Conservation (phyloP, 2,113 vertebrate genomes). For the Hepsetus odoe region DNA sequence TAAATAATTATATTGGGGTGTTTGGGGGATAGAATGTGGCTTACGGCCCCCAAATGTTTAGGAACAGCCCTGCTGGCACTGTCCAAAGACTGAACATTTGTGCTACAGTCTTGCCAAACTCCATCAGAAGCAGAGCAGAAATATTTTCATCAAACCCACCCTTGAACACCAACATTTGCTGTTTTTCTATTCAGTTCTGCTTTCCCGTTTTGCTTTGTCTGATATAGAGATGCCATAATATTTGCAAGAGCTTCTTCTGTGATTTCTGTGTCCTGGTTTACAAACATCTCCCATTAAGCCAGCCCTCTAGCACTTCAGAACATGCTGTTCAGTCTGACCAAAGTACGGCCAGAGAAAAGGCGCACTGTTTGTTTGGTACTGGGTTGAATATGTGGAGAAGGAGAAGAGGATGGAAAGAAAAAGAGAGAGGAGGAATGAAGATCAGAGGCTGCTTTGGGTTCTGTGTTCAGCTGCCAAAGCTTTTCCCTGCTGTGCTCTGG, state of each 20-base stretch:
- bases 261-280: background rate
- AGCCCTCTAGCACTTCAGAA: background rate
- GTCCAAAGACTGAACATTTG: background rate
- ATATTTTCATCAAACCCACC: background rate
- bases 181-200: background rate
- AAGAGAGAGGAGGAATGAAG: background rate
- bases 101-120: background rate
- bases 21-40: background rate
- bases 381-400: background rate
- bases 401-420: background rate
- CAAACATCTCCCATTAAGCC: background rate
- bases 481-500: slow-evolving; percentile 37
- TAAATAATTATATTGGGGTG: background rate
- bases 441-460: slow-evolving; percentile 23
- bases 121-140: background rate
- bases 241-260: background rate
- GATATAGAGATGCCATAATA: background rate
- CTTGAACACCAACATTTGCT: background rate
- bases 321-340: background rate
- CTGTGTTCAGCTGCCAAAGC: slow-evolving; percentile 21
- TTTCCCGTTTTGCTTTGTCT: background rate
- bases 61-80: background rate
- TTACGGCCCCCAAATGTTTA: background rate
- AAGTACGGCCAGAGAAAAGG: background rate
- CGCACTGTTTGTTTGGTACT: background rate